Base-by-base conservation (phyloP, 2,888 invertebrate species). In the Sympetrum striolatum region DNA sequence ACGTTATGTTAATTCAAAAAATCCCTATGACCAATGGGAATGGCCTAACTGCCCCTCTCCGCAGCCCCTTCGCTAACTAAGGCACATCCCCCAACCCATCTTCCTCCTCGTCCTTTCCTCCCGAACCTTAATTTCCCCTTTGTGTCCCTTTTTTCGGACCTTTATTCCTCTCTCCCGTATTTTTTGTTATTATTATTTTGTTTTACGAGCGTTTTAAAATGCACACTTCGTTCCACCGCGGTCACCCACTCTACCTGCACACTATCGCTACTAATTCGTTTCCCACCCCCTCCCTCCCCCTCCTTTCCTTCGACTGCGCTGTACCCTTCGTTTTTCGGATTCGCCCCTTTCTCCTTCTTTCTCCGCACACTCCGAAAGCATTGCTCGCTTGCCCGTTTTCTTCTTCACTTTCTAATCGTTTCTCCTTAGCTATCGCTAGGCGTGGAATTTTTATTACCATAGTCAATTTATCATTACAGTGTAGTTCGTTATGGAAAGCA, bases 201-300 rank as follows among this genome's bases (percentile, higher is more conserved):
- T 86, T 86, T 86, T 86, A 86, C 86, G 86, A 60, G 60, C 86
- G 86, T 86, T 86, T 86, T 86, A 86, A 86, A 86, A 86, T 86
- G 86, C 86, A 86, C 86, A 86, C 86, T 86, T 86, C 86, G 86
- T 86, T 86, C 86, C 60, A 53, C 86, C 31, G 86, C 60, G 86
- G 86, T 86, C 86, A 64, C 86, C 86, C 86, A 64, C 86, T 86
- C 86, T 86, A 86, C 86, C 86, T 86, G 86, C 86, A 86, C 37
- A 86, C 86, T 86, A 86, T 86, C 86, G 86, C 86, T 86, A 58
- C 86, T 86, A 86, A 86, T 64, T 86, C 86, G 86, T 64, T 73
- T 64, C 86, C 60, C 64, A n/a, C 37, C n/a, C 39, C 60, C 12
- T 10, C 86, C 86, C 37, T 2, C 86, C 4, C 44, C 44, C 31